Base-by-base conservation (phyloP, 2,797 vertebrate genomes). In the Aythya fuligula region DNA sequence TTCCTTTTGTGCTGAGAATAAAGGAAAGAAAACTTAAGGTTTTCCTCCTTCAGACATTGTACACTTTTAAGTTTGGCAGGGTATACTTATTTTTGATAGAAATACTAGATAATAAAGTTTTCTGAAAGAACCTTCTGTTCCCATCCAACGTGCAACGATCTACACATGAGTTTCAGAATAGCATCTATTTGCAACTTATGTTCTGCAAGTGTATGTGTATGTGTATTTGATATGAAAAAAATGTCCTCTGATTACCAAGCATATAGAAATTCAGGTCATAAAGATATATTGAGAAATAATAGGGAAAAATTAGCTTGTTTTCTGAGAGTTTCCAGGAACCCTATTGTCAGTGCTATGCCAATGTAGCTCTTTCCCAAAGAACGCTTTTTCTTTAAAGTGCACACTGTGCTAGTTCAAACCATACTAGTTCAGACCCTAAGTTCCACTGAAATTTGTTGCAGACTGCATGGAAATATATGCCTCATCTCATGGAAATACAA, bases 151-250 rank as follows among this genome's bases (percentile, higher is more conserved):
- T 12, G 34, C 34, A 27, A 21, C 30, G 8, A 49, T 53, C 28
- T 79, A 16, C 39, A 72, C 5, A 4, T 64, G 47, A 86, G 17
- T 75, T 87, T 82, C 39, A 32, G 65, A 60, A 24, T 32, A 2
- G 30, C 24, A 6, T 28, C 34, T 67, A 5, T 47, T 75, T 70
- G 56, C 8, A 56, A 8, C 36, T 76, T 24, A 17, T 28, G 11
- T 49, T 70, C 43, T 70, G 34, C 0, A 0, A 76, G 28, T 18
- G 13, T 2, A 14, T 27, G 39, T 36, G 24, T 17, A 4, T 30
- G 24, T 30, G 19, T 39, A 21, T 57, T 36, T 74, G 71, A n/a
- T 27, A 61, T 51, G 34, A 20, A 43, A 54, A 65, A 4, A 7
- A 30, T 81, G 81, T n/a, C 20, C 45, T 9, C 13, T 19, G 32